Percentiles rank a stretch among this genome's conserved stretches.
Evolutionary conservation across 2,113 vertebrate species (phyloP).

Genomic region (Steatornis caripensis): DNA sequence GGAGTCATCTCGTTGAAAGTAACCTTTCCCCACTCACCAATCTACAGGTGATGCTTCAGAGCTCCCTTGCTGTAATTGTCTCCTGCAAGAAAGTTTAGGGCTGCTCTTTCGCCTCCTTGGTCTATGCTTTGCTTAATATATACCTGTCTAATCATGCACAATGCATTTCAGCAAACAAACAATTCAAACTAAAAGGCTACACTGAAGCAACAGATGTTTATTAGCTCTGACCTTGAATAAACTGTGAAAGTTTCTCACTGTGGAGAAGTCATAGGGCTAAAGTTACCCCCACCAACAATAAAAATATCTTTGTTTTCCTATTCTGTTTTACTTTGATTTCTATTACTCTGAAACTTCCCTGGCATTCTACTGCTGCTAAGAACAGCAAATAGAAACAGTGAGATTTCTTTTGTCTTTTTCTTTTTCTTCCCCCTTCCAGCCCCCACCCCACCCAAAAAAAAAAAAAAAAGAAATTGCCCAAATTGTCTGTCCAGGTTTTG

Average conservation of each 20-base stretch:
- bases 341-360: not conserved
- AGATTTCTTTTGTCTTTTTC: not conserved
- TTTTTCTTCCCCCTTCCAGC: accelerated
- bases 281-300: not conserved
- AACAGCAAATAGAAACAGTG: not conserved
- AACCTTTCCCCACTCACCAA: not conserved
- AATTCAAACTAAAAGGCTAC: not conserved
- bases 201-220: not conserved
- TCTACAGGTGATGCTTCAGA: not conserved
- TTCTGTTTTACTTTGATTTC: not conserved
- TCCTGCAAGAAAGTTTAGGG: not conserved
- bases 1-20: not conserved
- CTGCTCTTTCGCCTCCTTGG: not conserved
- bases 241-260: not conserved
- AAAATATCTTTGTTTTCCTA: not conserved
- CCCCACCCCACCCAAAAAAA: accelerated
- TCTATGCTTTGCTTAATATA: not conserved
- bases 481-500: not conserved
- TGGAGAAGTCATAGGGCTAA: not conserved
- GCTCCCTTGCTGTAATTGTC: not conserved
- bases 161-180: not conserved
- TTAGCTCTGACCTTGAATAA: not conserved
- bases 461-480: not conserved
- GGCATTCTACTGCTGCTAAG: not conserved
- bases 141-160: not conserved